Conservation (phyloP, 2,797 vertebrate species). For the Pyrocephalus nanus region DNA sequence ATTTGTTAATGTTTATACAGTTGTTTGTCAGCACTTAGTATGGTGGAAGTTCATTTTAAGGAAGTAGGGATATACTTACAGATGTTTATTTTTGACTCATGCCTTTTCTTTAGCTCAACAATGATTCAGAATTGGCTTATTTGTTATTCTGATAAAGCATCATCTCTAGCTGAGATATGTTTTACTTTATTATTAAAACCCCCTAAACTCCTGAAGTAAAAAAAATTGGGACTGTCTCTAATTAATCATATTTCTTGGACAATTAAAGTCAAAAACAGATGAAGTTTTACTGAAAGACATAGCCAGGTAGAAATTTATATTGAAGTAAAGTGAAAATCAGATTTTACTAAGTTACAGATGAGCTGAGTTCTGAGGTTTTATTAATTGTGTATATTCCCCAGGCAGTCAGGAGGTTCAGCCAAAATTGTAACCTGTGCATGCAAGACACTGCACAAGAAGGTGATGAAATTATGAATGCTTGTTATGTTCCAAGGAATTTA, state of each 20-base stretch:
- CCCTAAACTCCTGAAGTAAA: background rate
- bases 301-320: background rate
- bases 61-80: background rate
- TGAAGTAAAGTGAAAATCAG: background rate
- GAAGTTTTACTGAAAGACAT: background rate
- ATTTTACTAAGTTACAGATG: background rate
- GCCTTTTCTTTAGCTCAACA: background rate
- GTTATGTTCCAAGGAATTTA: background rate
- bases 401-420: background rate
- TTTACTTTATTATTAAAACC: background rate
- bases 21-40: background rate
- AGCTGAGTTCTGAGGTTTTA: background rate
- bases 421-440: background rate
- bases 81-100: background rate
- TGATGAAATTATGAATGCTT: background rate
- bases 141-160: background rate
- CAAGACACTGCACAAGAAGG: background rate
- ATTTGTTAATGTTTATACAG: background rate
- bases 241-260: background rate
- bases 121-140: background rate
- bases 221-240: background rate
- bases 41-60: background rate
- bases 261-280: slow-evolving; percentile 16
- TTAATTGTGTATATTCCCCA: background rate
- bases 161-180: background rate